A percentile compares a stretch with the other conserved stretches of the same genome.
These are phyloP conservation scores for Nephrotoma appendiculata DNA, from an alignment of 2,888 invertebrate genomes.

Conservation along the genomic window DNA sequence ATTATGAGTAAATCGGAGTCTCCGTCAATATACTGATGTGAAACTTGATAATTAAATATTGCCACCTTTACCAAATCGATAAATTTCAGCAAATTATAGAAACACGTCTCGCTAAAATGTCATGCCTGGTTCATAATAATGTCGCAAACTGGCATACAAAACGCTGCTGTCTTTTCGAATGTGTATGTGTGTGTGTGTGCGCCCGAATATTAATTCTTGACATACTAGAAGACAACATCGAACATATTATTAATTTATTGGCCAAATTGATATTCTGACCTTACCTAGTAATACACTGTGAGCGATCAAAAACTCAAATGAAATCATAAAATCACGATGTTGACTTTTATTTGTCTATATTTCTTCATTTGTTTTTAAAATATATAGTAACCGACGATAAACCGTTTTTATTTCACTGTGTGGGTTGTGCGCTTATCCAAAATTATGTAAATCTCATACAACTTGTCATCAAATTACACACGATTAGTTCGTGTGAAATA, in stretches of 20 bases:
- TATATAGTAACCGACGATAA: no score
- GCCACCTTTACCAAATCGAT: not conserved
- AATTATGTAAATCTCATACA: not conserved
- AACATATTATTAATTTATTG: not conserved
- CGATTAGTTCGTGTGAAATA: not conserved
- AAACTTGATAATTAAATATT: not conserved
- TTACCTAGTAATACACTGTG: not conserved
- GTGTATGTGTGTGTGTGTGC: not conserved
- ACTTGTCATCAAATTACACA: not conserved
- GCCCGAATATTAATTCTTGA: not conserved
- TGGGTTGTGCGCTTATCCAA: not conserved
- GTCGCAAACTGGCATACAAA: no score
- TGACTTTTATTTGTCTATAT: not conserved
- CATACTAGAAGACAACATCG: not conserved
- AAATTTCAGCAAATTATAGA: not conserved
- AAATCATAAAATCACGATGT: not conserved
- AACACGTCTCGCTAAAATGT: not conserved
- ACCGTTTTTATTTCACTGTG: no score
- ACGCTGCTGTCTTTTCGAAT: not conserved
- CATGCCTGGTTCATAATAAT: not conserved
- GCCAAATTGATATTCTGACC: not conserved
- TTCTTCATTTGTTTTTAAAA: not conserved
- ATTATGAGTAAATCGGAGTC: not conserved
- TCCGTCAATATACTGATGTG: not conserved
- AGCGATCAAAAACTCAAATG: not conserved